phyloP scores from a whole-genome alignment of 2,888 invertebrate genomes.

The Pimpla rufipes region DNA sequence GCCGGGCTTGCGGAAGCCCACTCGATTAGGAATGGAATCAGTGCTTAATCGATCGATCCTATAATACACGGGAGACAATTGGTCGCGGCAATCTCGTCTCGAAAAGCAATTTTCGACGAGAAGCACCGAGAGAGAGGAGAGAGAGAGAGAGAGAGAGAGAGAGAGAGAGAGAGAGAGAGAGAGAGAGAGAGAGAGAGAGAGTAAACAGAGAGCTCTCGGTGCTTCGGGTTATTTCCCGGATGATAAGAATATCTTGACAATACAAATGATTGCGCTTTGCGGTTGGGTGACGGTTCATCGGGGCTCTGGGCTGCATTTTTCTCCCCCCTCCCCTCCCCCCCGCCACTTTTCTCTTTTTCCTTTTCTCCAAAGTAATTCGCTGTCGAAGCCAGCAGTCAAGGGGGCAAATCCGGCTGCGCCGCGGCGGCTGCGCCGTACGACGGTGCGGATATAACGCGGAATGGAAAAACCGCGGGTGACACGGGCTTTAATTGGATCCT shows the following conservation, averaged over 20 bases:
- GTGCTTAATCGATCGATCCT: conserved; percentile 58
- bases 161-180: too few relatives aligned
- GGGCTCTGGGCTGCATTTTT: neutral
- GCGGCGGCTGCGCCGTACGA: neutral
- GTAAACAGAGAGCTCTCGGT: too few relatives aligned
- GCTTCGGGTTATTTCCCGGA: neutral
- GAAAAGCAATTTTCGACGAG: conserved; percentile 46
- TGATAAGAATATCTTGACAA: neutral
- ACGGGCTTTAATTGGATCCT: conserved; percentile 62
- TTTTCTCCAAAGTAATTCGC: neutral
- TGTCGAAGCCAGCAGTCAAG: conserved; percentile 23
- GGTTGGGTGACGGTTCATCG: neutral
- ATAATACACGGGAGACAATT: conserved; percentile 29
- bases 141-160: too few relatives aligned
- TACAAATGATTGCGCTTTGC: neutral
- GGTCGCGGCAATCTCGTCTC: conserved; percentile 13
- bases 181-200: too few relatives aligned
- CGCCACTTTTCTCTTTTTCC: neutral
- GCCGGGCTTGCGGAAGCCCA: conserved; percentile 1
- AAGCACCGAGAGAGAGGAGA: conserved; percentile 2
- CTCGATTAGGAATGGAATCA: conserved; percentile 59
- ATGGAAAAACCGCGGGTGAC: conserved; percentile 7
- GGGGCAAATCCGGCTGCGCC: neutral
- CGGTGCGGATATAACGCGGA: neutral
- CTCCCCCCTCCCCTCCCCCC: too few relatives aligned